A percentile compares a stretch with the other conserved stretches of the same genome.
phyloP scores from a whole-genome alignment of 2,797 vertebrate genomes.

The Acipenser ruthenus region DNA sequence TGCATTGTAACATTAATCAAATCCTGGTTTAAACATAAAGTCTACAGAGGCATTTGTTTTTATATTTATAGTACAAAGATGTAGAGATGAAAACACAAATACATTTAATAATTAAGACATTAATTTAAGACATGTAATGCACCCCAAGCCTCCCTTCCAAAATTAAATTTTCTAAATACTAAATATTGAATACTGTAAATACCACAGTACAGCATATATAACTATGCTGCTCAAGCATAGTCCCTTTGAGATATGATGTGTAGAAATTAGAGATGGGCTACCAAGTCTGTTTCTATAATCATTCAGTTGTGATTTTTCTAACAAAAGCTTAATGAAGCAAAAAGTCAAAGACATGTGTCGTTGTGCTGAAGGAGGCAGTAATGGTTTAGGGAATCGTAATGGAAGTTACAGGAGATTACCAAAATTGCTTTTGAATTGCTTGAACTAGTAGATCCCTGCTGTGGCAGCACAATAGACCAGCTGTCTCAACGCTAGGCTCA shows the following conservation, averaged over 20 bases:
- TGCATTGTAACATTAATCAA: no score
- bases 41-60: no score
- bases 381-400: slow-evolving; percentile 27
- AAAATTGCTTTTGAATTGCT: slow-evolving; percentile 27
- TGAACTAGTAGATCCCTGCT: slow-evolving; percentile 28
- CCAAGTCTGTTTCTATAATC: slow-evolving; percentile 25
- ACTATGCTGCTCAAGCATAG: no score
- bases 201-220: neutral
- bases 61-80: no score
- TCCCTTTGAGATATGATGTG: slow-evolving; percentile 27
- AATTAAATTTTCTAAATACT: neutral
- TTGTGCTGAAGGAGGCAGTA: slow-evolving; percentile 38
- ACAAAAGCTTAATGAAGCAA: slow-evolving; percentile 49
- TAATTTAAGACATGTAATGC: no score
- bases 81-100: no score
- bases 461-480: slow-evolving; percentile 25
- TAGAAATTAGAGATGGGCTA: slow-evolving; percentile 28
- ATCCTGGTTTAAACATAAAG: no score
- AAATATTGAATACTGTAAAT: neutral
- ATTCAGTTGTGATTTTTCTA: slow-evolving; percentile 44
- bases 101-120: no score
- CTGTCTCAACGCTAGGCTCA: slow-evolving; percentile 19
- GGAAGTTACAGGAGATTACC: slow-evolving; percentile 38
- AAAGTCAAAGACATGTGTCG: slow-evolving; percentile 37
- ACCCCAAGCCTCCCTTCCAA: no score